Percentiles rank a stretch among this genome's conserved stretches.
Conservation (phyloP, 2,888 invertebrate genomes). For the Oxytorus armatus region DNA sequence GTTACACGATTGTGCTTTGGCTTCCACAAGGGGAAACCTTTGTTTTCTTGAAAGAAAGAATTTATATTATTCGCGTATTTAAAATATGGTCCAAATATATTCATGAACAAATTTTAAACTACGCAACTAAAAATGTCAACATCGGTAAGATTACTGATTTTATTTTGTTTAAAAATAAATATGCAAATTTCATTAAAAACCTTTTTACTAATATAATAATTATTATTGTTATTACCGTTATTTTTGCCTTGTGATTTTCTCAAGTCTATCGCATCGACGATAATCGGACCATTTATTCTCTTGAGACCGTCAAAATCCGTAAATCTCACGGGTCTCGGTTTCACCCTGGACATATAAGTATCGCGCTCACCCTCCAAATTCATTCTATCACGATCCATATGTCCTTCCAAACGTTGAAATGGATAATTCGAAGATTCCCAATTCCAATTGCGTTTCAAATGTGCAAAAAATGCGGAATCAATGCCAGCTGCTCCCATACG, state of each 20-base stretch:
- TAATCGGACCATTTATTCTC: slow-evolving; percentile 73
- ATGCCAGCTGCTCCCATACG: slow-evolving; percentile 90
- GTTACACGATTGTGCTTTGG: slow-evolving; percentile 58
- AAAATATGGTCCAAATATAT: no score
- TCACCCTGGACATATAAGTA: slow-evolving; percentile 69
- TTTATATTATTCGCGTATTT: background rate
- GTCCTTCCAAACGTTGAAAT: slow-evolving; percentile 35
- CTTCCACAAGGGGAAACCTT: slow-evolving; percentile 3
- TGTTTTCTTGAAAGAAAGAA: slow-evolving; percentile 2
- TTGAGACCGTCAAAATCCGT: slow-evolving; percentile 76
- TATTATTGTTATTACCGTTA: background rate
- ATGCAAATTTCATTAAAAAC: background rate
- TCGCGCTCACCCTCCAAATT: slow-evolving; percentile 17
- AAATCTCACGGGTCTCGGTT: slow-evolving; percentile 74
- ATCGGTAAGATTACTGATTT: no score
- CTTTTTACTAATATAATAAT: background rate
- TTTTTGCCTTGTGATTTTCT: slow-evolving; percentile 53
- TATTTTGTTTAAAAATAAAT: background rate
- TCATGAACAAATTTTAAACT: no score
- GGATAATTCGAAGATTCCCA: slow-evolving; percentile 80
- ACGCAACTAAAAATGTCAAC: no score
- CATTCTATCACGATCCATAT: slow-evolving; percentile 17
- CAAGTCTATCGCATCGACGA: slow-evolving; percentile 68
- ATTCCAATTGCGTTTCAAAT: slow-evolving; percentile 88
- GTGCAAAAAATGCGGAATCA: slow-evolving; percentile 89